Conservation (phyloP, 2,113 vertebrate genomes). For the Pontoporia blainvillei region DNA sequence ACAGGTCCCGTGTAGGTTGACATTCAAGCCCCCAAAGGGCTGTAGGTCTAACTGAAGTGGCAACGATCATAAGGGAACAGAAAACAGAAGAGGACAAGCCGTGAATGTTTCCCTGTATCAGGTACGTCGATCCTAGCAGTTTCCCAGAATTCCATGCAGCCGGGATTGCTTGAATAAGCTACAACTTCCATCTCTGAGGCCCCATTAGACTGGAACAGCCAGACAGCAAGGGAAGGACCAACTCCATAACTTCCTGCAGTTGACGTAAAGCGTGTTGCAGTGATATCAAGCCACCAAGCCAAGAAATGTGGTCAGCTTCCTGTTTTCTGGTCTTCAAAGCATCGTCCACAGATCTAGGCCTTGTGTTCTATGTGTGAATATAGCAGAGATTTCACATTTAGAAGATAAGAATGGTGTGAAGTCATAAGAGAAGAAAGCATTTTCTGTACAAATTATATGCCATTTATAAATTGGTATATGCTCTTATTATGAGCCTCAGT, state of each 20-base stretch:
- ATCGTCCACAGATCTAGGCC: neutral
- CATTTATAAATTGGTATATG: neutral
- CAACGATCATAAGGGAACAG: neutral
- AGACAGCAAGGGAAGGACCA: neutral
- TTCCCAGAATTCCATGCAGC: neutral
- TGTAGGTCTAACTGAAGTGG: neutral
- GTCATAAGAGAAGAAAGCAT: neutral
- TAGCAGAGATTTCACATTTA: neutral
- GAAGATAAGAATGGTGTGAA: neutral
- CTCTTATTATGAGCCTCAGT: neutral
- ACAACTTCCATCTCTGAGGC: no score
- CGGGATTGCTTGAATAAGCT: neutral
- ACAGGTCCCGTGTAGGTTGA: no score
- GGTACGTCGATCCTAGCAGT: fast-evolving
- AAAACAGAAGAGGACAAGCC: fast-evolving
- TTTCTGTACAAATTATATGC: neutral
- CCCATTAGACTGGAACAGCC: neutral
- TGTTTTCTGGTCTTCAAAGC: neutral
- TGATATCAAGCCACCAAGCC: no score
- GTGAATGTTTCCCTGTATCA: neutral
- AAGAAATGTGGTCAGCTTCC: neutral
- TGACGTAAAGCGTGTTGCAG: fast-evolving
- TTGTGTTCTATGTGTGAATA: no score
- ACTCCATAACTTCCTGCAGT: neutral
- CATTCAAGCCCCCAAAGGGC: neutral